A percentile compares a stretch with the other conserved stretches of the same genome.
These are phyloP conservation scores for Calcarius ornatus DNA, from an alignment of 2,113 vertebrate species.

Conservation along the genomic window DNA sequence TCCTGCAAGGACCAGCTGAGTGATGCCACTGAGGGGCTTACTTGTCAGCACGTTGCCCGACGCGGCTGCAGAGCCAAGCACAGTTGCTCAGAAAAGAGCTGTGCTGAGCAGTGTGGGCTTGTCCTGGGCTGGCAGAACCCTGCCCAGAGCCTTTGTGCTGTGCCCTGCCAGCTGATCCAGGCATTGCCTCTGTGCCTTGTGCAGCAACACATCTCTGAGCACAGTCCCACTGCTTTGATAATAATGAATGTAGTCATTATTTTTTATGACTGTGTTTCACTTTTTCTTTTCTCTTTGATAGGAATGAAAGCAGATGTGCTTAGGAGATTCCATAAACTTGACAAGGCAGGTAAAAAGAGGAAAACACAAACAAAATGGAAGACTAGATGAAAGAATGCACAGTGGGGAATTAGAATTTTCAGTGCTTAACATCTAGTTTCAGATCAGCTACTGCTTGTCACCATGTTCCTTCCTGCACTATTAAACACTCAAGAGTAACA, in stretches of 20 bases:
- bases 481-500: neutral
- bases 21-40: neutral
- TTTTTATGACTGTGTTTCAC: neutral
- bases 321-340: neutral
- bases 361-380: slow-evolving; percentile 1
- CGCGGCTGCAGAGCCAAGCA: accelerated
- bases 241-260: neutral
- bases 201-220: neutral
- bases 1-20: neutral
- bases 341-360: neutral
- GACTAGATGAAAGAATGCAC: neutral
- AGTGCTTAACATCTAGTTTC: neutral
- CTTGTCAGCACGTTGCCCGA: neutral
- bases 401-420: neutral
- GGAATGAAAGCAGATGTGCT: neutral
- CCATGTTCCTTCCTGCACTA: neutral
- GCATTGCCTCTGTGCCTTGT: neutral
- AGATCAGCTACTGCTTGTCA: neutral
- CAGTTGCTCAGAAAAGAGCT: neutral
- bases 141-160: neutral
- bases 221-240: neutral
- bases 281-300: neutral
- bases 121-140: neutral
- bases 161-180: neutral
- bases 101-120: accelerated